phyloP scores from a whole-genome alignment of 2,113 vertebrate species.

The Natator depressus region DNA sequence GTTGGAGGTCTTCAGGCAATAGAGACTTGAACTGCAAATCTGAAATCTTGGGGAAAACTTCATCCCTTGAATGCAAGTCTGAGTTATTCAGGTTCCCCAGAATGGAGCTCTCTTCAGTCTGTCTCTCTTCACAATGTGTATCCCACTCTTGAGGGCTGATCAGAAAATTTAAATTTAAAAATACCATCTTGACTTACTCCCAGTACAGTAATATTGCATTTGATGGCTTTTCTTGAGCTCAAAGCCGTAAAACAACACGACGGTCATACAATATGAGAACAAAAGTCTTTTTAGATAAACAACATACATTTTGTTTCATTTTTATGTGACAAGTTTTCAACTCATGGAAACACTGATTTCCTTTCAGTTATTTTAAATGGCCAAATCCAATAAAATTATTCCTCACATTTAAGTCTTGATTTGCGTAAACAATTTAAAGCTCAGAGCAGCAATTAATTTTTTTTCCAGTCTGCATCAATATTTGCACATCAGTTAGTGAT shows the following conservation, averaged over 20 bases:
- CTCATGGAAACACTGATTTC: background rate
- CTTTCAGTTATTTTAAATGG: conserved; percentile 21
- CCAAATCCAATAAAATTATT: conserved; percentile 14
- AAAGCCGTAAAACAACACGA: background rate
- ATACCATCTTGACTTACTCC: background rate
- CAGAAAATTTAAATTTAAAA: background rate
- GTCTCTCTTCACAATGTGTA: background rate
- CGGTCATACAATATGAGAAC: background rate
- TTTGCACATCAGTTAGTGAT: conserved; percentile 32
- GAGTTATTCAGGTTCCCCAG: background rate
- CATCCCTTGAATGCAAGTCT: background rate
- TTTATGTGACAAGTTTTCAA: background rate
- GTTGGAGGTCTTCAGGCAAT: background rate
- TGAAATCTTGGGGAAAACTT: background rate
- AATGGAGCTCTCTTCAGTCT: background rate
- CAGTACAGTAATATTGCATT: background rate
- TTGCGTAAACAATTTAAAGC: background rate
- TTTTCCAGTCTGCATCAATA: conserved; percentile 10
- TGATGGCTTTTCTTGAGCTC: background rate
- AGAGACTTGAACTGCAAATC: background rate
- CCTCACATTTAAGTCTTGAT: conserved; percentile 28
- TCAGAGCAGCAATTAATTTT: background rate
- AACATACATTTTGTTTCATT: background rate
- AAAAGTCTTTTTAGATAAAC: background rate
- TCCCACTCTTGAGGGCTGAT: background rate